Evolutionary conservation across 2,888 invertebrate species (phyloP), one percentile per base, ranked within the genome.

Genomic region (Ptychoptera contaminata): DNA sequence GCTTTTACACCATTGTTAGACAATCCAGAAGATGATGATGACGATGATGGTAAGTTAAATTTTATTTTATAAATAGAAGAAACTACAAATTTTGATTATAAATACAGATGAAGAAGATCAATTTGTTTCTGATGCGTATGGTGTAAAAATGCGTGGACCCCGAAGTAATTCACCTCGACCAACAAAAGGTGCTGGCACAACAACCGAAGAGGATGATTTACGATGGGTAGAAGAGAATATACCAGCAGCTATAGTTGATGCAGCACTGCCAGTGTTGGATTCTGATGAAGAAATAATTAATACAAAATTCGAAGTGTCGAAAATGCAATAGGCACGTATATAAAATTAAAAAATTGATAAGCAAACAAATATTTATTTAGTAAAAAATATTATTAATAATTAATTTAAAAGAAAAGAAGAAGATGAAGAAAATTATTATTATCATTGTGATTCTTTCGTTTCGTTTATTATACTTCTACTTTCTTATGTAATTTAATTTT

Each of bases 221-320:
- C 79, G 87, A 58, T 94, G 93, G 93, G 83, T 94, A 7, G 93
- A 94, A 60, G 91, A 92, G 54, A 87, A 94, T 63, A 91, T 94
- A 52, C 88, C 90, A 1, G 74, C 82, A 29, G 71, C 79, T 9
- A 69, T 82, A 50, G 74, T 75, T 46, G 83, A 84, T 61, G 75
- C 82, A 48, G 63, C 84, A 56, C 53, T 79, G 62, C 67, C 77
- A 54, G 63, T 85, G 58, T 63, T 87, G 59, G 69, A 87, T 72
- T 80, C 80, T 0, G 80, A 81, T 57, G 87, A 87, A 67, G 87
- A 87, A 67, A 76, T 87, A 43, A 79, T 86, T 55, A 84, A 79
- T 55, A 83, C 86, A 2, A 80, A 82, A 64, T 87, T 87, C 62
- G 87, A 87, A 69, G 80, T 86, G 51, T 86, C 84, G 43, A 87